Evolutionary conservation across 2,888 invertebrate species (phyloP), one percentile per base, ranked within the genome.

Genomic region (Pharmacophagus antenor): DNA sequence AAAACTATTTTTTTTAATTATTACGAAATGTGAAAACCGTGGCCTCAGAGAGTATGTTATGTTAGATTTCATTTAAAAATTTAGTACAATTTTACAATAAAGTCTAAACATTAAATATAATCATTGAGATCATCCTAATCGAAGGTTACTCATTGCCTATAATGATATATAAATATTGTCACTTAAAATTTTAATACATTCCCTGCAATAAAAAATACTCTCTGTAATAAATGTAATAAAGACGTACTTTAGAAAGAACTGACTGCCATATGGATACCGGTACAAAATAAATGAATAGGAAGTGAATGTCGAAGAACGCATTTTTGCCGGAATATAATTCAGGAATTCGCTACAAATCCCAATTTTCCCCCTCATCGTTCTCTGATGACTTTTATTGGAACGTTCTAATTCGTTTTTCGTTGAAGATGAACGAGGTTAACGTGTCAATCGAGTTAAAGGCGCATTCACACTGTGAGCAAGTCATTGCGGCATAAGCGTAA

Each of bases 341-440:
- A 22, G 25, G 48, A n/a, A 48, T 22, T 48, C 17, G 15, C 15
- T 25, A n/a, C 27, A 27, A 49, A 18, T 49, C 27, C 27, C 31
- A 49, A 25, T 58, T 41, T 23, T 48, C 31, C 12, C 6, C 42
- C 42, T 17, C n/a, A 42, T 53, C 49, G 21, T 49, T 42, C 49
- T 49, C 25, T 59, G 42, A 53, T 54, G 21, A 42, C 42, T 49
- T 58, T 31, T 31, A 54, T 59, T 27, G 59, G 50, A 60, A 55
- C 55, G 50, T 25, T 23, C 55, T 50, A 54, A 59, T 60, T 60
- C 46, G 46, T 55, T 60, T 60, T 50, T 23, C 37, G 46, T 22
- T 55, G 31, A 55, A 60, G 55, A 55, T 51, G 31, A 55, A 60
- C 50, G 44, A 60, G 59, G 59, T 60, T 60, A 60, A 46, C 37